Conservation (phyloP, 2,113 vertebrate genomes). For the Caloenas nicobarica region DNA sequence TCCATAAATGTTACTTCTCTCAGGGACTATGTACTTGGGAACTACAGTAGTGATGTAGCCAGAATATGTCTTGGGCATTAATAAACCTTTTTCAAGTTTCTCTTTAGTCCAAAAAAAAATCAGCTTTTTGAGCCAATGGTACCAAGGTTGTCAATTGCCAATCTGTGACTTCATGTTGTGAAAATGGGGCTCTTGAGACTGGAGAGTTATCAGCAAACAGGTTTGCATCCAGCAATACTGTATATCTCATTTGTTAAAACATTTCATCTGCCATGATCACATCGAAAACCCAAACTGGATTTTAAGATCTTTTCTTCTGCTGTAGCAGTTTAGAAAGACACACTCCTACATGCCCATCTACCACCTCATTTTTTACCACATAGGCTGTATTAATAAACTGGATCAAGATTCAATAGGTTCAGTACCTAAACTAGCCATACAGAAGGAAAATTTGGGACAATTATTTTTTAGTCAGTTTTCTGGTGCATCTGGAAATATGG, state of each 20-base stretch:
- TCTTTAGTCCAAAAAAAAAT: background rate
- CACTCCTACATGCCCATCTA: background rate
- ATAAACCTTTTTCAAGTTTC: conserved; percentile 15
- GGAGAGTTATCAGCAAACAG: background rate
- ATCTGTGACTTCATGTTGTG: background rate
- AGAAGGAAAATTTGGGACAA: background rate
- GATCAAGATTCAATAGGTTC: background rate
- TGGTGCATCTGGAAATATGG: background rate
- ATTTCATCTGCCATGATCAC: conserved; percentile 7
- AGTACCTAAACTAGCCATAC: background rate
- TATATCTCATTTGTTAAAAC: background rate
- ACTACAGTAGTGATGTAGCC: background rate
- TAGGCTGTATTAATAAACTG: background rate
- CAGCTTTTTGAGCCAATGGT: background rate
- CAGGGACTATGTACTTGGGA: background rate
- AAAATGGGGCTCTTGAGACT: conserved; percentile 4
- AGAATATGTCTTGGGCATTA: background rate
- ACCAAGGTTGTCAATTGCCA: conserved; percentile 1
- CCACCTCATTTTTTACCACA: background rate
- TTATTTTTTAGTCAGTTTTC: background rate
- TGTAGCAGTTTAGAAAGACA: background rate
- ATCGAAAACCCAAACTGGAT: background rate
- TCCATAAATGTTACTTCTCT: background rate
- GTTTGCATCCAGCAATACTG: background rate
- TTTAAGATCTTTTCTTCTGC: background rate